Evolutionary conservation across 2,888 invertebrate species (phyloP).

Genomic region (Eremobia ochroleuca): DNA sequence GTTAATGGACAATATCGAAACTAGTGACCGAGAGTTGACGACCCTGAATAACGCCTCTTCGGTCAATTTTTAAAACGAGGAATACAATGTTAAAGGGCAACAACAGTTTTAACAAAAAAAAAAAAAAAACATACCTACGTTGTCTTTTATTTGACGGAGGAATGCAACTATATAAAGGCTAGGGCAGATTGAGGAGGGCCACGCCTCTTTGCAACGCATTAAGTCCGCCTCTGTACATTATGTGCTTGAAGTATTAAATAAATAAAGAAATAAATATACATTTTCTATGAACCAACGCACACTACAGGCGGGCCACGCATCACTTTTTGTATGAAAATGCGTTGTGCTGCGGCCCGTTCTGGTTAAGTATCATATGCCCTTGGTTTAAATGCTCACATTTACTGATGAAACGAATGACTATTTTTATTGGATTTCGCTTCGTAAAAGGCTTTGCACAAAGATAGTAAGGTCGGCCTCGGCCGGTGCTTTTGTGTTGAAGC

Average conservation of each 20-base stretch:
- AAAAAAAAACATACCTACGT: not conserved
- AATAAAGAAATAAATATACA: not conserved
- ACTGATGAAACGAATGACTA: not conserved
- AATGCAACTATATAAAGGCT: no score
- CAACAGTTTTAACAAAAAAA: slow-evolving; percentile 3
- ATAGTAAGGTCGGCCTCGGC: not conserved
- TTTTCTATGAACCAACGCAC: not conserved
- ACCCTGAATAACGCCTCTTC: slow-evolving; percentile 48
- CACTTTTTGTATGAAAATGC: not conserved
- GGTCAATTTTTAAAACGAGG: slow-evolving; percentile 31
- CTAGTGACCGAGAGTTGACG: slow-evolving; percentile 39
- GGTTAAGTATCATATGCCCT: not conserved
- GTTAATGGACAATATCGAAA: slow-evolving; percentile 32
- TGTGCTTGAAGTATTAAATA: no score
- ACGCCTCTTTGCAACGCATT: no score
- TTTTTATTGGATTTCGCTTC: slow-evolving; percentile 20
- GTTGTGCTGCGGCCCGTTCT: not conserved
- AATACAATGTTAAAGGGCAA: slow-evolving; percentile 22
- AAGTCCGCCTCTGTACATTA: no score
- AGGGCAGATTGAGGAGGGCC: no score
- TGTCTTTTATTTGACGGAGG: no score
- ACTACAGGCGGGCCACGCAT: not conserved
- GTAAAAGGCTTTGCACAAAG: slow-evolving; percentile 13
- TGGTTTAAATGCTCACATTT: slow-evolving; percentile 15
- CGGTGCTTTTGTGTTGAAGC: slow-evolving; percentile 6